Evolutionary conservation across 2,113 vertebrate species (phyloP).

Genomic region (Misgurnus mizolepis): DNA sequence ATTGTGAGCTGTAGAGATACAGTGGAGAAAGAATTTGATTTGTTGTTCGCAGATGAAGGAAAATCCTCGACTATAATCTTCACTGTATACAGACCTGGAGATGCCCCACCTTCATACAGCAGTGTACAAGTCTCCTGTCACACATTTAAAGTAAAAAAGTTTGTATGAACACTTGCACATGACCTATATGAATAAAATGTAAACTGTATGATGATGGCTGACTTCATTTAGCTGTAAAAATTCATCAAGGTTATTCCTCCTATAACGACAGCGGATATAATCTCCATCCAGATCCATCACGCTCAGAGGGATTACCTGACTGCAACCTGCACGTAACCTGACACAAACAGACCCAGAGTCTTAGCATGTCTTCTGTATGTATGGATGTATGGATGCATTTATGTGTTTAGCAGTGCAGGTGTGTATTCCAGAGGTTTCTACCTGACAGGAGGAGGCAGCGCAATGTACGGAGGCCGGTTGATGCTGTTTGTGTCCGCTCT

Average conservation of each 20-base stretch:
- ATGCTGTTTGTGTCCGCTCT: slow-evolving; percentile 61
- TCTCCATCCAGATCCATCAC: slow-evolving; percentile 70
- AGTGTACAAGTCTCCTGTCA: slow-evolving; percentile 63
- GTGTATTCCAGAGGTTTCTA: slow-evolving; percentile 35
- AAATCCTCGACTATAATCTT: slow-evolving; percentile 70
- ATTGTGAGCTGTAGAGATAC: slow-evolving; percentile 68
- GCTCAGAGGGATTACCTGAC: slow-evolving; percentile 57
- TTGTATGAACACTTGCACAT: no score
- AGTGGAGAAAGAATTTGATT: slow-evolving; percentile 59
- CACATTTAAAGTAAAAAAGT: background rate
- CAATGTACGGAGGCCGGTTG: slow-evolving; percentile 66
- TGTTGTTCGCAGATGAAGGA: slow-evolving; percentile 28
- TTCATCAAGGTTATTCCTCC: slow-evolving; percentile 45
- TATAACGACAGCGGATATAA: slow-evolving; percentile 66
- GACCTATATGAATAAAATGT: no score
- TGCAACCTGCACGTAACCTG: slow-evolving; percentile 63
- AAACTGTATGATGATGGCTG: background rate
- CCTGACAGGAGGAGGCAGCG: slow-evolving; percentile 71
- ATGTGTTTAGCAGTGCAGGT: background rate
- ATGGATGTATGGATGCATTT: background rate
- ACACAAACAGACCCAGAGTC: background rate
- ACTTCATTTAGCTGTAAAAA: slow-evolving; percentile 69
- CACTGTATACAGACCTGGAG: slow-evolving; percentile 63
- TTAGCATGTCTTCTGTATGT: background rate
- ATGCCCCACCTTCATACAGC: slow-evolving; percentile 61